Evolutionary conservation across 2,797 vertebrate genomes (phyloP).

Genomic region (Jordanella pulchra): DNA sequence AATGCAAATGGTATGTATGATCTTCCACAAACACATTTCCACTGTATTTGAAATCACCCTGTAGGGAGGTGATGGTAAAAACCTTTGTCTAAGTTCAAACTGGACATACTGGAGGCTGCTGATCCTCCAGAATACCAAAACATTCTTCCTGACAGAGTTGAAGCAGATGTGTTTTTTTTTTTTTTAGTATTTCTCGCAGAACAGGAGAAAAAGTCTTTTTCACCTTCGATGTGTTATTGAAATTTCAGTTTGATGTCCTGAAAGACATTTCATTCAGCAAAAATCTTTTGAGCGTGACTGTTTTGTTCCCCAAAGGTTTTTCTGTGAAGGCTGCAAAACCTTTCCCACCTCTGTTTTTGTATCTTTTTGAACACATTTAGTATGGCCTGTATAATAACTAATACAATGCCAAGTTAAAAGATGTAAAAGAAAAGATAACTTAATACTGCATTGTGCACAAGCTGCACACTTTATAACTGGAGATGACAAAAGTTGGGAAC

Average conservation of each 20-base stretch:
- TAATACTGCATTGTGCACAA: not conserved
- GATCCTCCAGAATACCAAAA: slow-evolving; percentile 2
- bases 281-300: not conserved
- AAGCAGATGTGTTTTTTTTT: not conserved
- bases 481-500: not conserved
- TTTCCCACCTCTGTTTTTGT: not conserved
- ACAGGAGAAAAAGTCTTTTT: not conserved
- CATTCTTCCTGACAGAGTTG: not conserved
- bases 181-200: not conserved
- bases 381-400: not conserved
- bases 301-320: not conserved
- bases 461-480: not conserved
- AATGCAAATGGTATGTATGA: too few species aligned
- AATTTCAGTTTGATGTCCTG: slow-evolving; percentile 1
- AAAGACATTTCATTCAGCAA: not conserved
- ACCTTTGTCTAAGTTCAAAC: not conserved
- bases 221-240: not conserved
- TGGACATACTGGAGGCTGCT: not conserved
- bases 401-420: not conserved
- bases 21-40: not conserved
- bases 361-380: slow-evolving; percentile 1
- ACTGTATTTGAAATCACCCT: not conserved
- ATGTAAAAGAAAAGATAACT: not conserved
- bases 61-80: not conserved
- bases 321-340: not conserved